These are phyloP conservation scores for Anagyrus pseudococci DNA, from an alignment of 2,888 invertebrate species.

Conservation along the genomic window DNA sequence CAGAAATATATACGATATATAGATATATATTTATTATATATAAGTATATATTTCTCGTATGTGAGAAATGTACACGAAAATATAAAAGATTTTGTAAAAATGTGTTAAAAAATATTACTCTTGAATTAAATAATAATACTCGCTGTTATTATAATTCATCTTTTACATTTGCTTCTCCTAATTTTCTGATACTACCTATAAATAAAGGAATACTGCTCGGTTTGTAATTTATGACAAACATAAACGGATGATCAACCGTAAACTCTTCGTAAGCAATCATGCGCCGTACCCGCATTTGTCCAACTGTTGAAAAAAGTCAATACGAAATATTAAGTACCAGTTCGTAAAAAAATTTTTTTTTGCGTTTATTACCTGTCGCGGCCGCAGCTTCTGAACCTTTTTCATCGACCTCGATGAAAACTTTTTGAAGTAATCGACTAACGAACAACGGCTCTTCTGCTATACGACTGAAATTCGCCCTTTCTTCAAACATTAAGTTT, in stretches of 20 bases:
- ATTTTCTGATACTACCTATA: constrained; percentile 51
- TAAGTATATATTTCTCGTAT: no score
- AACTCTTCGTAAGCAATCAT: constrained; percentile 48
- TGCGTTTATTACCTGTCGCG: constrained; percentile 63
- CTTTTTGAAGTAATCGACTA: constrained; percentile 64
- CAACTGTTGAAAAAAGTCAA: constrained; percentile 49
- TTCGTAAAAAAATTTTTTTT: neutral
- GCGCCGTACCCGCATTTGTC: constrained; percentile 46
- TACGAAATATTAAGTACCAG: no score
- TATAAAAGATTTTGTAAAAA: no score
- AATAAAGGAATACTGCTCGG: constrained; percentile 52
- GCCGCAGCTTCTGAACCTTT: constrained; percentile 68
- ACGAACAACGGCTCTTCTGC: constrained; percentile 57
- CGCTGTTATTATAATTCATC: no score
- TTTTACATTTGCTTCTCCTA: no score
- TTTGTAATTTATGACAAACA: constrained; percentile 55
- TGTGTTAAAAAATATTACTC: no score
- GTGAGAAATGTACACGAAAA: no score
- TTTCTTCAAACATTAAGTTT: constrained; percentile 56
- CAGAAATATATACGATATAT: no score
- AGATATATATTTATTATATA: no score
- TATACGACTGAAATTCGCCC: constrained; percentile 62
- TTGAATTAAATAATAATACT: no score
- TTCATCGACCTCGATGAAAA: constrained; percentile 66
- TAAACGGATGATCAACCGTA: constrained; percentile 59